Conservation (phyloP, 2,113 vertebrate genomes). For the Pyxicephalus adspersus region DNA sequence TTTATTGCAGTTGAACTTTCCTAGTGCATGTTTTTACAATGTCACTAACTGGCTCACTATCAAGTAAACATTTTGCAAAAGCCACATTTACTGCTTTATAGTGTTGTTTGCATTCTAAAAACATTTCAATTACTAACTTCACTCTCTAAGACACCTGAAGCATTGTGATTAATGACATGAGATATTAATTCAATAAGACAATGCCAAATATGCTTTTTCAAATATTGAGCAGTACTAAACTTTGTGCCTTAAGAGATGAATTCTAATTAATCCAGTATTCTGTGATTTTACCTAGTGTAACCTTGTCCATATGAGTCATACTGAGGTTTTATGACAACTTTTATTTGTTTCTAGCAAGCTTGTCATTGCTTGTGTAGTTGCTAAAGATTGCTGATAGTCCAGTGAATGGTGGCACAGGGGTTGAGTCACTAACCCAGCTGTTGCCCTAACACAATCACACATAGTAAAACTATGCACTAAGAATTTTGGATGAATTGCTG, state of each 20-base stretch:
- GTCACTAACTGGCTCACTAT: no score
- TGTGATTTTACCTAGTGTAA: conserved; percentile 11
- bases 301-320: conserved; percentile 3
- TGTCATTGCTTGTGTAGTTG: neutral
- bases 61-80: no score
- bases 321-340: neutral
- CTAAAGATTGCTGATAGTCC: neutral
- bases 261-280: neutral
- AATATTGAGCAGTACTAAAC: neutral
- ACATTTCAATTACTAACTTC: no score
- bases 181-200: conserved; percentile 11
- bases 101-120: no score
- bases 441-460: neutral
- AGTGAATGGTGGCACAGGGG: neutral
- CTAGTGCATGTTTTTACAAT: no score
- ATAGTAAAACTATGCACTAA: neutral
- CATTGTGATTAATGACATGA: neutral
- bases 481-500: no score
- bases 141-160: neutral
- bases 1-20: no score
- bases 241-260: neutral
- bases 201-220: neutral
- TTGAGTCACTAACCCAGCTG: neutral
- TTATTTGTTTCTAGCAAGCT: neutral
- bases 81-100: no score